These are phyloP conservation scores for Scaptomyza flava DNA, from an alignment of 2,888 invertebrate genomes.

Conservation along the genomic window DNA sequence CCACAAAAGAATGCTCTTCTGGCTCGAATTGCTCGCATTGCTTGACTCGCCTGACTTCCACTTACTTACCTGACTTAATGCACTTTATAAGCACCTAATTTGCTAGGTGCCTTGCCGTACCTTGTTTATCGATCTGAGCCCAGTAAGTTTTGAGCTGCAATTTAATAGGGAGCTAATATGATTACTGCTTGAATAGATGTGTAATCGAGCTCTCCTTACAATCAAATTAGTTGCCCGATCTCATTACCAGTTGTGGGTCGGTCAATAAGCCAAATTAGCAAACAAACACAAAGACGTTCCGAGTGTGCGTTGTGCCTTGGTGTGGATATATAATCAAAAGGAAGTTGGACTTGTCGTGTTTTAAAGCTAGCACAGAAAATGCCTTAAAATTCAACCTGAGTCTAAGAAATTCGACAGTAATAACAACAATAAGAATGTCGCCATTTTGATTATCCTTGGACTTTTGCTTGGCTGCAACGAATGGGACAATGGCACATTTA, in stretches of 20 bases:
- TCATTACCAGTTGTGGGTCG: constrained; percentile 5
- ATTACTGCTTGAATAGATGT: constrained; percentile 14
- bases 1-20: constrained; percentile 26
- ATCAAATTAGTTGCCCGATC: constrained; percentile 27
- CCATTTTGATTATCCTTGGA: constrained; percentile 75
- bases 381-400: not conserved
- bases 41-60: not conserved
- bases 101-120: not conserved
- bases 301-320: not conserved
- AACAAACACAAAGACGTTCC: constrained; percentile 5
- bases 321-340: not conserved
- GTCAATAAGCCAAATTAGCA: not conserved
- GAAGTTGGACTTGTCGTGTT: not conserved
- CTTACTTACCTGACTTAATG: not conserved
- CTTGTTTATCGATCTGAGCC: constrained; percentile 4
- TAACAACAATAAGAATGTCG: constrained; percentile 12
- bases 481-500: constrained; percentile 30
- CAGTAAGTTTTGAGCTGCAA: not conserved
- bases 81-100: constrained; percentile 47
- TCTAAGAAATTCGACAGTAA: not conserved
- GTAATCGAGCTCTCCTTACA: not conserved
- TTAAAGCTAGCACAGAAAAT: not conserved
- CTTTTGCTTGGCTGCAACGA: constrained; percentile 39
- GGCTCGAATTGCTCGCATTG: not conserved
- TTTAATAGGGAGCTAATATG: constrained; percentile 28